Conservation (phyloP, 2,797 vertebrate genomes). For the Loris lydekkerianus region DNA sequence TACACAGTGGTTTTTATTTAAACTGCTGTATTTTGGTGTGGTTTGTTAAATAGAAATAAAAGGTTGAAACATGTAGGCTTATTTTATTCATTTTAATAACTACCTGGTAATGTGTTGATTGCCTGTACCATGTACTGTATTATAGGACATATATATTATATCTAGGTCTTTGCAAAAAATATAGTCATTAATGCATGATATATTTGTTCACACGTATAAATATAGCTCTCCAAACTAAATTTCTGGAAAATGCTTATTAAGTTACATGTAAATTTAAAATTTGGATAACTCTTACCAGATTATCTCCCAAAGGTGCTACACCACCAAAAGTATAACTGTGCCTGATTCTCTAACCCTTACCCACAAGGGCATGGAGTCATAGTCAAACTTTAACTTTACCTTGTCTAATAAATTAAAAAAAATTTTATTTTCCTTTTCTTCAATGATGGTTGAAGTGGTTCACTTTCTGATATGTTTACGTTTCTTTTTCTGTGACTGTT, state of each 20-base stretch:
- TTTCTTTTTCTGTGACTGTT: slow-evolving; percentile 26
- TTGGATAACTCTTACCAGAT: neutral
- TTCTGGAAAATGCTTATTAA: slow-evolving; percentile 19
- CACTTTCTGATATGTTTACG: slow-evolving; percentile 70
- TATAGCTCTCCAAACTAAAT: neutral
- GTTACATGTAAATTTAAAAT: neutral
- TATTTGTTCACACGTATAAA: neutral
- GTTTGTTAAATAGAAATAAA: neutral
- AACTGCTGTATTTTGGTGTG: neutral
- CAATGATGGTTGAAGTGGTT: slow-evolving; percentile 53
- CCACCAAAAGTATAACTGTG: neutral
- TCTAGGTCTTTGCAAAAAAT: neutral
- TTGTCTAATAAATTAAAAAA: slow-evolving; percentile 59
- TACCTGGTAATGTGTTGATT: neutral
- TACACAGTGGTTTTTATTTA: neutral
- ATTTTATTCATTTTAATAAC: slow-evolving; percentile 25
- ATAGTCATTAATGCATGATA: neutral
- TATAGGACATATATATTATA: neutral
- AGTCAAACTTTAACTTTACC: slow-evolving; percentile 58
- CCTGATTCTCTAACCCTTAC: neutral
- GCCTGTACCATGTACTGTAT: neutral
- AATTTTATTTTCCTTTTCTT: slow-evolving; percentile 67
- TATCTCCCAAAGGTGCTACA: neutral
- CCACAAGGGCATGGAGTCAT: neutral
- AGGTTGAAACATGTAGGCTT: neutral